These are phyloP conservation scores for Halocynthia aurantium DNA, from an alignment of 23 tunicate species.

Conservation along the genomic window DNA sequence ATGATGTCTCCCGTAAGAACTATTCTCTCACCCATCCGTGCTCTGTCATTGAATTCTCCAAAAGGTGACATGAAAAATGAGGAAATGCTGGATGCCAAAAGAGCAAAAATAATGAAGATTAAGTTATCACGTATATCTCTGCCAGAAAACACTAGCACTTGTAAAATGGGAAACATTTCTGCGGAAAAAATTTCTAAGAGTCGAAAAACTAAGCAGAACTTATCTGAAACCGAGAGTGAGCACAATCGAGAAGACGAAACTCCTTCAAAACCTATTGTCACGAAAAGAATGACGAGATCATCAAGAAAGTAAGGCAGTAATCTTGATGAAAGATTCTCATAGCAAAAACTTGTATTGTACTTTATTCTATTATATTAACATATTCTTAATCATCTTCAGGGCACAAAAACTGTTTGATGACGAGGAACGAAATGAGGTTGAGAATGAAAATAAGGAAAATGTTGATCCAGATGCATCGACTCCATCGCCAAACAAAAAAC, in stretches of 20 bases:
- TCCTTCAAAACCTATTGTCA: too few species aligned
- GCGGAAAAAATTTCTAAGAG: not conserved
- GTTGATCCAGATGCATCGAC: too few species aligned
- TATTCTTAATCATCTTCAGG: too few species aligned
- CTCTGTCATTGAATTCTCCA: constrained; percentile 14
- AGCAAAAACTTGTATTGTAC: too few species aligned
- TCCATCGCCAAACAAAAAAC: too few species aligned
- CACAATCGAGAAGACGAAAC: not conserved
- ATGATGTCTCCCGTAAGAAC: constrained; percentile 11
- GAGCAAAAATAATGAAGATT: constrained; percentile 7
- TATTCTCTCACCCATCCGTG: constrained; percentile 17
- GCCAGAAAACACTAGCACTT: not conserved
- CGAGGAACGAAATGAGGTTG: too few species aligned
- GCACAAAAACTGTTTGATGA: too few species aligned
- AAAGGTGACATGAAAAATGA: not conserved
- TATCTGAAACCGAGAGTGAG: not conserved
- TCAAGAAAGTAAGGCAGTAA: too few species aligned
- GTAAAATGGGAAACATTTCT: not conserved
- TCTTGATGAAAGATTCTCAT: too few species aligned
- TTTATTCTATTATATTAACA: too few species aligned
- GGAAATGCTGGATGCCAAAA: constrained; percentile 1
- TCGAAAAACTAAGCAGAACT: not conserved
- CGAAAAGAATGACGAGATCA: too few species aligned
- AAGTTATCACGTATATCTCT: not conserved
- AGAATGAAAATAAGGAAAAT: too few species aligned